Percentiles rank a stretch among this genome's conserved stretches.
Conservation (phyloP, 2,113 vertebrate genomes). For the Zosterops japonicus region DNA sequence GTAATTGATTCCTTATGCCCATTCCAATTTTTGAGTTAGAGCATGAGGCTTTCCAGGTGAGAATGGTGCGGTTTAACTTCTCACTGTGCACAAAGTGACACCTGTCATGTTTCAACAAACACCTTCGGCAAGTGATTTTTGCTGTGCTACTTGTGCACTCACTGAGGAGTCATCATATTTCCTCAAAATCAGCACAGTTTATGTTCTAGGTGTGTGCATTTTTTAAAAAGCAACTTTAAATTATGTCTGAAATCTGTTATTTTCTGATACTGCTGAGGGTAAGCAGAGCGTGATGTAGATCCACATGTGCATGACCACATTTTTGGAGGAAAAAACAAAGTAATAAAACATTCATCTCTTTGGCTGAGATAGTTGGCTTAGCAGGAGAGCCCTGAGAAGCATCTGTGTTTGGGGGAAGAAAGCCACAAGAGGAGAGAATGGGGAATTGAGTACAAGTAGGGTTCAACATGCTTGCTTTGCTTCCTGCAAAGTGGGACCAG, state of each 20-base stretch:
- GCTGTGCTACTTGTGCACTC: not conserved
- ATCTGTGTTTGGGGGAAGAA: not conserved
- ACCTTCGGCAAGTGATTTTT: not conserved
- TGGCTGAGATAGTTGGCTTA: slow-evolving; percentile 7
- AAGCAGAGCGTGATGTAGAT: not conserved
- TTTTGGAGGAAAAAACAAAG: not conserved
- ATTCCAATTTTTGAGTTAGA: not conserved
- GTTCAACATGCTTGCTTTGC: not conserved
- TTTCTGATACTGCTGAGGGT: not conserved
- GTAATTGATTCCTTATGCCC: not conserved
- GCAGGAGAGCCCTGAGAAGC: not conserved
- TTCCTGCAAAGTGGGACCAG: not conserved
- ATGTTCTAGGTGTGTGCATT: not conserved
- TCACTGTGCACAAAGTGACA: not conserved
- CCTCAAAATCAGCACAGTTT: not conserved
- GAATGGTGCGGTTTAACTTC: not conserved
- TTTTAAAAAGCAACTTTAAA: not conserved
- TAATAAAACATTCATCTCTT: not conserved
- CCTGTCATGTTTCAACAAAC: not conserved
- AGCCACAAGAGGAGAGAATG: not conserved
- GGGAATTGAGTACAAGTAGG: not conserved
- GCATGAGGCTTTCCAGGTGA: not conserved
- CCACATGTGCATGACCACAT: not conserved
- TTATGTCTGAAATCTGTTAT: not conserved
- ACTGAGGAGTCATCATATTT: not conserved